Evolutionary conservation across 2,888 invertebrate species (phyloP).

Genomic region (Coleophora deauratella): DNA sequence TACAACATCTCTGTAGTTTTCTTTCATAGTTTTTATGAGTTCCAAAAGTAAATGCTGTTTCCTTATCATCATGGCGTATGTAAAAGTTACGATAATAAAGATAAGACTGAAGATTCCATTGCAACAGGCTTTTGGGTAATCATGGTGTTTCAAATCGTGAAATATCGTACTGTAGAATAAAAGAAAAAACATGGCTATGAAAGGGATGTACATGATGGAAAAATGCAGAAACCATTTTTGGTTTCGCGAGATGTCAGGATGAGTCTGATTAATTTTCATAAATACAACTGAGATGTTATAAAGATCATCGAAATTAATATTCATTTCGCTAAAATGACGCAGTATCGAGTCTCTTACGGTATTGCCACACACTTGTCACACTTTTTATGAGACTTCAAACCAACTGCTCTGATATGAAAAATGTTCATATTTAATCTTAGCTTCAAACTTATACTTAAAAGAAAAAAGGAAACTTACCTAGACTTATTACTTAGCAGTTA

Average conservation of each 20-base stretch:
- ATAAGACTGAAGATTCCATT: slow-evolving; percentile 15
- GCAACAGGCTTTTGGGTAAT: slow-evolving; percentile 20
- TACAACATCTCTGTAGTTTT: slow-evolving; percentile 23
- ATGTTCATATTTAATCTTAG: too few relatives aligned
- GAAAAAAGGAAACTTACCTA: too few relatives aligned
- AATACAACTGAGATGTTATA: slow-evolving; percentile 14
- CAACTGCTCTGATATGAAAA: too few relatives aligned
- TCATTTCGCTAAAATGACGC: slow-evolving; percentile 12
- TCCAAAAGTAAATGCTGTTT: slow-evolving; percentile 19
- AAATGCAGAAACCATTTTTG: slow-evolving; percentile 19
- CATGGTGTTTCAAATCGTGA: slow-evolving; percentile 12
- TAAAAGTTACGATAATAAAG: slow-evolving; percentile 8
- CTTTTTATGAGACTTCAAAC: too few relatives aligned
- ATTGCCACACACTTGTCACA: too few relatives aligned
- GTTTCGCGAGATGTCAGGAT: slow-evolving; percentile 18
- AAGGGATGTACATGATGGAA: slow-evolving; percentile 5
- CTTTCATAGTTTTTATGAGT: slow-evolving; percentile 26
- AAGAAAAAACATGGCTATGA: slow-evolving; percentile 2
- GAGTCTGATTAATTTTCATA: slow-evolving; percentile 12
- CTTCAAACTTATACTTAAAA: too few relatives aligned
- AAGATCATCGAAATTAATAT: slow-evolving; percentile 20
- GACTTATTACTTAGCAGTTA: too few relatives aligned
- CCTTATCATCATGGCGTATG: slow-evolving; percentile 18
- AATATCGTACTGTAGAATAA: slow-evolving; percentile 17
- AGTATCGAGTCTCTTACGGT: too few relatives aligned